Percentiles rank a stretch among this genome's conserved stretches.
Conservation (phyloP, 1,140 invertebrate genomes). For the Drosophila sulfurigaster region DNA sequence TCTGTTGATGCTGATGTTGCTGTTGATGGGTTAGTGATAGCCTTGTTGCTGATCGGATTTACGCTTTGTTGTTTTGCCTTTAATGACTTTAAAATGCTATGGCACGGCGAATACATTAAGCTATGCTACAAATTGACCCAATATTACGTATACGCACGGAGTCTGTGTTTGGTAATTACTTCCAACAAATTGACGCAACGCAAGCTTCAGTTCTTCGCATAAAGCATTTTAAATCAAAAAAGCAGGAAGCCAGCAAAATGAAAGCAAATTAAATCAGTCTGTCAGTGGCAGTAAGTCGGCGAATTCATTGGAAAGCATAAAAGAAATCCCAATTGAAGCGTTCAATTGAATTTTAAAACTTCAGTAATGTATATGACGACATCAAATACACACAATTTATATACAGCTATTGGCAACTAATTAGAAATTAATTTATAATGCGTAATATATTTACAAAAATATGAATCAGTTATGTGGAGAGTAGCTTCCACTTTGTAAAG, state of each 20-base stretch:
- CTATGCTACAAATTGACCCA: not conserved
- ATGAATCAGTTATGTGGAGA: too few species aligned
- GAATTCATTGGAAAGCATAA: not conserved
- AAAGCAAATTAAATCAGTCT: slow-evolving; percentile 1
- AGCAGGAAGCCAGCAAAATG: not conserved
- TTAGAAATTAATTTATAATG: too few species aligned
- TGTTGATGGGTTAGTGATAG: slow-evolving; percentile 29
- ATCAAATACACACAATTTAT: too few species aligned
- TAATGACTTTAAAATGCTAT: slow-evolving; percentile 14
- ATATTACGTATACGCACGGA: slow-evolving; percentile 5
- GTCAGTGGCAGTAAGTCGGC: not conserved
- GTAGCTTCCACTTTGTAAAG: too few species aligned
- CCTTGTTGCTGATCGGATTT: slow-evolving; percentile 23
- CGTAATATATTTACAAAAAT: too few species aligned
- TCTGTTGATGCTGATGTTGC: slow-evolving; percentile 2
- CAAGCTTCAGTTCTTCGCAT: not conserved
- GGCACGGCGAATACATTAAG: too few species aligned
- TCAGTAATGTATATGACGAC: not conserved
- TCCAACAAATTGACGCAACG: not conserved
- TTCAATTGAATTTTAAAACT: not conserved
- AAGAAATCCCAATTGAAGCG: not conserved
- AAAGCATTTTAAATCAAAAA: not conserved
- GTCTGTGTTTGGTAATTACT: not conserved
- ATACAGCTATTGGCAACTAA: too few species aligned
- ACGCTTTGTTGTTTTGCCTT: slow-evolving; percentile 8